Evolutionary conservation across 2,797 vertebrate genomes (phyloP).

Genomic region (Dendrocincla tyrannina): DNA sequence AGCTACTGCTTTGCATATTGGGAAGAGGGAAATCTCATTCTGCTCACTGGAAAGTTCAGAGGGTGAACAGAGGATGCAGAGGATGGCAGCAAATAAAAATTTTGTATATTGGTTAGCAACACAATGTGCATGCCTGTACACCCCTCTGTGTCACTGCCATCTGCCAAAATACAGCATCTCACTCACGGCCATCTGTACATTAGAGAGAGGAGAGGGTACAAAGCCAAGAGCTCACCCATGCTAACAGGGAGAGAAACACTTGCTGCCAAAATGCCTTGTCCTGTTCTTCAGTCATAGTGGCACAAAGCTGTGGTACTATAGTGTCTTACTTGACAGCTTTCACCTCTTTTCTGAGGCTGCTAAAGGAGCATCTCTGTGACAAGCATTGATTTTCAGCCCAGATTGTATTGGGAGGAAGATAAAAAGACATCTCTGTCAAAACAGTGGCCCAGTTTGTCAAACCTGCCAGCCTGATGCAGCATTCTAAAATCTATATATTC

Average conservation of each 20-base stretch:
- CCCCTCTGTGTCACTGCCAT: too few species aligned
- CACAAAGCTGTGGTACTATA: accelerated
- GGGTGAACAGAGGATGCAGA: background rate
- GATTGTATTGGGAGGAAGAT: background rate
- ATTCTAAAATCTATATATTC: background rate
- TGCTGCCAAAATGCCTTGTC: background rate
- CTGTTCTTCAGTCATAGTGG: background rate
- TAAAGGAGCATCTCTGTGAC: background rate
- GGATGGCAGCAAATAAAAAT: background rate
- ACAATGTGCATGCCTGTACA: background rate
- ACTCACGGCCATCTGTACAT: accelerated
- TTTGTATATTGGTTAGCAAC: background rate
- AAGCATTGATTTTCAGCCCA: background rate
- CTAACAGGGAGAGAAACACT: background rate
- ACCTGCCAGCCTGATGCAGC: background rate
- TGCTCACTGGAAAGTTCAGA: background rate
- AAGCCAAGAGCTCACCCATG: background rate
- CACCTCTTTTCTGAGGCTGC: background rate
- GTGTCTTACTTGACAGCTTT: background rate
- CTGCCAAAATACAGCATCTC: background rate
- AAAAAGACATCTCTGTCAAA: background rate
- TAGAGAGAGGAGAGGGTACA: background rate
- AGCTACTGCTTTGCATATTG: background rate
- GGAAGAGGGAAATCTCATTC: background rate
- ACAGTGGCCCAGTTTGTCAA: background rate